A percentile compares a stretch with the other conserved stretches of the same genome.
Conservation (phyloP, 2,797 vertebrate species). For the Alcedo atthis region DNA sequence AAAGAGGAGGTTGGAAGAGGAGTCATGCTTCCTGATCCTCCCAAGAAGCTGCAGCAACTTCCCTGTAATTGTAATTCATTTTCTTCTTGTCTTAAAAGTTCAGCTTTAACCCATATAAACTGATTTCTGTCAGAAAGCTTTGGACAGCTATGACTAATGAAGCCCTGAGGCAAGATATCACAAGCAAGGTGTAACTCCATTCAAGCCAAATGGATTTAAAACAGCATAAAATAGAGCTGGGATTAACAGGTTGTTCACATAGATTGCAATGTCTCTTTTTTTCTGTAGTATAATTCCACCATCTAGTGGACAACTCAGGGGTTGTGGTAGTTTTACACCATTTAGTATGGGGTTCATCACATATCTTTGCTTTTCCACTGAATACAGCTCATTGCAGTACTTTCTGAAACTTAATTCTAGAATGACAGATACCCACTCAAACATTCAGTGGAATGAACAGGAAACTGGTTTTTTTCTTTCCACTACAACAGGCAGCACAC, state of each 20-base stretch:
- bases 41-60: neutral
- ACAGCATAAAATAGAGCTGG: neutral
- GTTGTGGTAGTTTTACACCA: neutral
- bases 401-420: neutral
- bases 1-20: neutral
- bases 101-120: neutral
- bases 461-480: neutral
- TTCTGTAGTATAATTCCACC: constrained; percentile 39
- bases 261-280: neutral
- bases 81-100: neutral
- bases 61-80: neutral
- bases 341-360: neutral
- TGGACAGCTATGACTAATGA: neutral
- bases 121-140: neutral
- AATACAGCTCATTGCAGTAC: neutral
- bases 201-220: neutral
- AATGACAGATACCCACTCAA: neutral
- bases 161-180: neutral
- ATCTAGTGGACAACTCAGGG: constrained; percentile 52
- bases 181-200: neutral
- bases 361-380: neutral
- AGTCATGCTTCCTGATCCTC: neutral
- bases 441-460: neutral
- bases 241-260: neutral
- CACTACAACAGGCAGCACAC: neutral